Evolutionary conservation across 2,888 invertebrate genomes (phyloP).

Genomic region (Branchellion lobata): DNA sequence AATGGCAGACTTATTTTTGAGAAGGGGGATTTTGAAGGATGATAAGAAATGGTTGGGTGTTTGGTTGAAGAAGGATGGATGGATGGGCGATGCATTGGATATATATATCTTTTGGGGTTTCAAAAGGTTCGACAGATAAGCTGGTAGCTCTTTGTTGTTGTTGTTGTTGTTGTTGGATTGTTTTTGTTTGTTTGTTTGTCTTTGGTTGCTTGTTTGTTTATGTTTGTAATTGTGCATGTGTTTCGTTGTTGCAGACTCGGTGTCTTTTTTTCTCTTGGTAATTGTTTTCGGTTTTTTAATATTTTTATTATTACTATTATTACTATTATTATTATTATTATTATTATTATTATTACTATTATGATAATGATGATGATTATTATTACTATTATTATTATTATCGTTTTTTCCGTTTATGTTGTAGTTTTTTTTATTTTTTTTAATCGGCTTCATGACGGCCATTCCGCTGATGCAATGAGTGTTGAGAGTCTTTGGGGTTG

Average conservation of each 20-base stretch:
- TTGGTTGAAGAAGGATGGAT: too few relatives aligned
- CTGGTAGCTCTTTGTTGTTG: background rate
- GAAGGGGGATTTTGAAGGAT: constrained; percentile 3
- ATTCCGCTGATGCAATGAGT: too few relatives aligned
- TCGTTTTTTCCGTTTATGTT: too few relatives aligned
- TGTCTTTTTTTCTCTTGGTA: background rate
- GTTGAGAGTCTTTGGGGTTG: too few relatives aligned
- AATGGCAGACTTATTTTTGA: background rate
- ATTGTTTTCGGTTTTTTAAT: too few relatives aligned
- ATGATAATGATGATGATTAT: too few relatives aligned
- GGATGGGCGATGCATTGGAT: background rate
- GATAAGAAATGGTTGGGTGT: too few relatives aligned
- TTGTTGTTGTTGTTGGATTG: background rate
- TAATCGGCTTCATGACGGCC: too few relatives aligned
- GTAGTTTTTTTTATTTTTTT: too few relatives aligned
- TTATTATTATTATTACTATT: background rate
- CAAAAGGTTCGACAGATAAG: background rate
- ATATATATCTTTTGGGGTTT: background rate
- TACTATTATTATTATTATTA: background rate
- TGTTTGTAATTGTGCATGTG: background rate
- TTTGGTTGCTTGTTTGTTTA: background rate
- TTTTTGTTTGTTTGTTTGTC: background rate
- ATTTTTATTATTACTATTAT: background rate
- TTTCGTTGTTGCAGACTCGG: background rate
- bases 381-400: too few relatives aligned